These are phyloP conservation scores for Sarcophaga variegata DNA, from an alignment of 2,888 invertebrate genomes.

Conservation along the genomic window DNA sequence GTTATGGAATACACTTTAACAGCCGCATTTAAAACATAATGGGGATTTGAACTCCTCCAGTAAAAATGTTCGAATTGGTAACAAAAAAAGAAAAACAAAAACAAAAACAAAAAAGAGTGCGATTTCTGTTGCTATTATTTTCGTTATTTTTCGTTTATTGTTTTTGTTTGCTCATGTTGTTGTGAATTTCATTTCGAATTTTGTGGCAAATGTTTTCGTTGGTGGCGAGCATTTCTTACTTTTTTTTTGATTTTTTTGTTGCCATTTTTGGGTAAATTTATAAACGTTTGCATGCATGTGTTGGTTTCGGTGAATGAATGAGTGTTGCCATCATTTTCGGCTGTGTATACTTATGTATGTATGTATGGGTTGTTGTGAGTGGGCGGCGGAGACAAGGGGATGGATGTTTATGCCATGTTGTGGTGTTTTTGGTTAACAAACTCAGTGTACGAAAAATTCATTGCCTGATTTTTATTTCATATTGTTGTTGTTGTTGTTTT, in stretches of 20 bases:
- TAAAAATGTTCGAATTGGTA: background rate
- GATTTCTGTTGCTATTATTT: conserved; percentile 32
- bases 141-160: background rate
- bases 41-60: conserved; percentile 73
- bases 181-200: conserved; percentile 60
- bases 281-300: conserved; percentile 34
- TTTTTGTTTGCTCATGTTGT: conserved; percentile 16
- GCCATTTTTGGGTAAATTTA: conserved; percentile 53
- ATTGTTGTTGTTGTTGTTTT: conserved; percentile 39
- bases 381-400: conserved; percentile 8
- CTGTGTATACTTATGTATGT: background rate
- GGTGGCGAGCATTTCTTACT: conserved; percentile 7
- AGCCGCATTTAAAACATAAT: conserved; percentile 78
- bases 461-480: conserved; percentile 49
- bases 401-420: conserved; percentile 58
- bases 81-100: too few relatives aligned
- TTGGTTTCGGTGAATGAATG: conserved; percentile 1
- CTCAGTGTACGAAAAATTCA: conserved; percentile 58
- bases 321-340: conserved; percentile 35
- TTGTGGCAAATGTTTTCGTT: conserved; percentile 46
- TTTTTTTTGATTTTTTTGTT: conserved; percentile 30
- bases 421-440: conserved; percentile 67
- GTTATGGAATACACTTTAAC: conserved; percentile 55
- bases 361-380: conserved; percentile 7
- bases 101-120: background rate